Conservation (phyloP, 2,113 vertebrate genomes). For the Leucoraja erinaceus region DNA sequence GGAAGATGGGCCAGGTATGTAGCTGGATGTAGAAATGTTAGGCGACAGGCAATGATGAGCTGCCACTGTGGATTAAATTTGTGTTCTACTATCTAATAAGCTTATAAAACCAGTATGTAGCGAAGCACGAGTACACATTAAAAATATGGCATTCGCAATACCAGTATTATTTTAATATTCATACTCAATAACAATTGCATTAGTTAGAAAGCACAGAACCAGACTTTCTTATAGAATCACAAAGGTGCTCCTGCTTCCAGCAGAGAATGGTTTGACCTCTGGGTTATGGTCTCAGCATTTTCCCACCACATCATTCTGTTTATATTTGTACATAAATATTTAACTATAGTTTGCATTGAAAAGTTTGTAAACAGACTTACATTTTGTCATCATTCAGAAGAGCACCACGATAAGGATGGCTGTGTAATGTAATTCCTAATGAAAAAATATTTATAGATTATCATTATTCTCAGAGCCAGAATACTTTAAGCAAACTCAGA, state of each 20-base stretch:
- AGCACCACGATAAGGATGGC: constrained; percentile 56
- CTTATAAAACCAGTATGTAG: neutral
- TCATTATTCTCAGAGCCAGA: neutral
- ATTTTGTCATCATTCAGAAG: constrained; percentile 61
- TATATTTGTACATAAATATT: neutral
- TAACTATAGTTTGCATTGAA: neutral
- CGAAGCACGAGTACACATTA: neutral
- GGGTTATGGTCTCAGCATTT: too few species aligned
- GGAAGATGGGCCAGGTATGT: too few species aligned
- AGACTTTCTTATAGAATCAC: neutral
- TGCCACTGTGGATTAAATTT: too few species aligned
- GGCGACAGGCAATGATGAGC: too few species aligned
- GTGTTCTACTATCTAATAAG: neutral
- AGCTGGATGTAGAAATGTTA: too few species aligned
- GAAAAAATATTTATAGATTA: neutral
- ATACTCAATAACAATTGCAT: neutral
- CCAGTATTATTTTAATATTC: neutral
- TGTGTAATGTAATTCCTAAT: constrained; percentile 58
- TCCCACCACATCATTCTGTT: neutral
- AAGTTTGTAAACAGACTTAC: constrained; percentile 47
- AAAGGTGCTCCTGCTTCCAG: too few species aligned
- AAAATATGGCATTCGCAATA: neutral
- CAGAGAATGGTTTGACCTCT: too few species aligned
- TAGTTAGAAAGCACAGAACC: neutral
- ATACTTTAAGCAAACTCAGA: too few species aligned